Conservation (phyloP, 1,140 invertebrate genomes). For the Drosophila novamexicana region DNA sequence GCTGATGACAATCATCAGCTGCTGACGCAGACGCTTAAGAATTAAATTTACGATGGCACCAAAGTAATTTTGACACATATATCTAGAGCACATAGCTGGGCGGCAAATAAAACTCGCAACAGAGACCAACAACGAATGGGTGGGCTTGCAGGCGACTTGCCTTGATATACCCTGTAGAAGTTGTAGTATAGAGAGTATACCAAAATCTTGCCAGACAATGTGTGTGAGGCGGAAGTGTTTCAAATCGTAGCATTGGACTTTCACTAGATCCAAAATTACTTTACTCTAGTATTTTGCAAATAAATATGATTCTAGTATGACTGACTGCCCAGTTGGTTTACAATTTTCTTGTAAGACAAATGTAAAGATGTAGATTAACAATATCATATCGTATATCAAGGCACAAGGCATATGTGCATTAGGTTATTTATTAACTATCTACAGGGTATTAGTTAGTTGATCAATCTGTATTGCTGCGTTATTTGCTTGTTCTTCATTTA, state of each 20-base stretch:
- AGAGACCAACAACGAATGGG: neutral
- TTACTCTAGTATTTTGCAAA: too few species aligned
- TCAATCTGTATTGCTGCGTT: neutral
- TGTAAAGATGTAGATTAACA: too few species aligned
- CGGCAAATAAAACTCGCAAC: conserved; percentile 33
- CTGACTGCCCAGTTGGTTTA: too few species aligned
- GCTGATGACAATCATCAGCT: conserved; percentile 57
- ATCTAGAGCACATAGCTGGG: conserved; percentile 46
- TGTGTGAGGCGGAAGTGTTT: too few species aligned
- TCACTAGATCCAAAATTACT: too few species aligned
- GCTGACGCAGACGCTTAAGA: conserved; percentile 68
- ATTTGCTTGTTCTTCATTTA: conserved; percentile 51
- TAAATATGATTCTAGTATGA: too few species aligned
- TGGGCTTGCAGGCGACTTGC: neutral
- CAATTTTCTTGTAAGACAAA: too few species aligned
- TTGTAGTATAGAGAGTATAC: neutral
- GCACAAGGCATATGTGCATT: too few species aligned
- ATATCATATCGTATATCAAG: too few species aligned
- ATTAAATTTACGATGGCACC: conserved; percentile 75
- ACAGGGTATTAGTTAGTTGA: neutral
- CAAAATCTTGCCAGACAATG: too few species aligned
- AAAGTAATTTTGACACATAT: conserved; percentile 80
- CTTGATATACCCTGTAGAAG: neutral
- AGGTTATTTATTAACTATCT: too few species aligned
- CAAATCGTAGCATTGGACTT: too few species aligned